Percentiles rank a stretch among this genome's conserved stretches.
Conservation (phyloP, 2,888 invertebrate genomes). For the Carterocephalus palaemon region DNA sequence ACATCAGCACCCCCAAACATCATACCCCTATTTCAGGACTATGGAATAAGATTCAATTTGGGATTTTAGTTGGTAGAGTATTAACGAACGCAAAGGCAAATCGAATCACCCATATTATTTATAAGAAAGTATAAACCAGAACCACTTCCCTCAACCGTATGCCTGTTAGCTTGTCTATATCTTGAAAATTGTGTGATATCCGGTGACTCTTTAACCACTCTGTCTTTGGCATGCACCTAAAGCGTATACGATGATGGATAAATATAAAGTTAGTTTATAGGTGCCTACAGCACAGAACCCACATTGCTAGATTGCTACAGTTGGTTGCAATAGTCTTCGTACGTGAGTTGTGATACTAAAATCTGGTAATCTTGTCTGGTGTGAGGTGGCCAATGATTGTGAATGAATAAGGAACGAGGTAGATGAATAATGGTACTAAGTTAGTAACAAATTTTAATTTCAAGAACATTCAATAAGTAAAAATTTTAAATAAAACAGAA, state of each 20-base stretch:
- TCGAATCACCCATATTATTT: no score
- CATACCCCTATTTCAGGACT: no score
- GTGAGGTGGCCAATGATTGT: constrained; percentile 24
- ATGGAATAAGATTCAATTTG: no score
- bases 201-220: neutral
- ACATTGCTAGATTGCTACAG: constrained; percentile 34
- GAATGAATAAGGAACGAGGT: constrained; percentile 18
- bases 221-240: no score
- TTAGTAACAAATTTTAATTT: no score
- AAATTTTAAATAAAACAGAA: no score
- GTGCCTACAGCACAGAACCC: constrained; percentile 40
- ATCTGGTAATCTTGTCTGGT: constrained; percentile 19
- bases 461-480: no score
- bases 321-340: constrained; percentile 39
- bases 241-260: neutral
- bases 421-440: constrained; percentile 5
- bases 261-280: constrained; percentile 20
- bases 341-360: constrained; percentile 21
- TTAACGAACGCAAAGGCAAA: no score
- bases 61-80: no score
- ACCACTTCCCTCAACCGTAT: neutral
- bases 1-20: no score
- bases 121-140: neutral
- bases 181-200: constrained; percentile 6
- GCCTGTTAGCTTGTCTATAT: no score